Base-by-base conservation (phyloP, 2,113 vertebrate genomes). In the Pelmatolapia mariae region DNA sequence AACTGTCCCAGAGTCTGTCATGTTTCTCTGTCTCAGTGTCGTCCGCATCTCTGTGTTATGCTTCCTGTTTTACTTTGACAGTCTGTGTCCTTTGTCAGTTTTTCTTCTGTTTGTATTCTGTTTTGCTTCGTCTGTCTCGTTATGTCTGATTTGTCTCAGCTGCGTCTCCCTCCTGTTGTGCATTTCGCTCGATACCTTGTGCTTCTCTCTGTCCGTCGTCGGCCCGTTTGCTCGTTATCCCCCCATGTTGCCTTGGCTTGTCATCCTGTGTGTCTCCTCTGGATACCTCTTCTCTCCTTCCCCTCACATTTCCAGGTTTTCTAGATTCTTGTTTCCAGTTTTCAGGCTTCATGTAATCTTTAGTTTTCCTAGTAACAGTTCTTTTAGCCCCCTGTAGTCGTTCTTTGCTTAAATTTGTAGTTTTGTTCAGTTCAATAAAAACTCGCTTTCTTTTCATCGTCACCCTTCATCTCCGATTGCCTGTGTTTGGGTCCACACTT, bases 361-460 rank as follows among this genome's bases (percentile, higher is more conserved):
- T 7, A 36, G 4, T n/a, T 36, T 63, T 63, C 59, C 59, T n/a
- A 7, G 31, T n/a, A 36, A 11, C 31, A 19, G 10, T 63, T 36
- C 10, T 19, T 63, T 63, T 63, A 36, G 18, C 31, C 3, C 0
- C 29, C 29, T 63, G 6, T 19, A 3, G 6, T 63, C 2, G 0
- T n/a, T 61, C 29, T 61, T 33, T 33, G 24, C 56, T 29, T 29
- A 29, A 16, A 16, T 29, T 59, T 59, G 56, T 61, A 33, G 29
- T 33, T 61, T 31, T 61, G 57, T 61, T 1, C 59, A n/a, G 61
- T 66, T 66, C 10, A 63, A 63, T n/a, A 63, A 63, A 63, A 63
- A 36, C 18, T 61, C 0, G 57, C 29, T 11, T 19, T 63, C 4
- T 36, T 63, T 63, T 63, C 59, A 63, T 63, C 2, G 18, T 63